These are phyloP conservation scores for Halocynthia roretzi DNA, from an alignment of 23 tunicate species.

Conservation along the genomic window DNA sequence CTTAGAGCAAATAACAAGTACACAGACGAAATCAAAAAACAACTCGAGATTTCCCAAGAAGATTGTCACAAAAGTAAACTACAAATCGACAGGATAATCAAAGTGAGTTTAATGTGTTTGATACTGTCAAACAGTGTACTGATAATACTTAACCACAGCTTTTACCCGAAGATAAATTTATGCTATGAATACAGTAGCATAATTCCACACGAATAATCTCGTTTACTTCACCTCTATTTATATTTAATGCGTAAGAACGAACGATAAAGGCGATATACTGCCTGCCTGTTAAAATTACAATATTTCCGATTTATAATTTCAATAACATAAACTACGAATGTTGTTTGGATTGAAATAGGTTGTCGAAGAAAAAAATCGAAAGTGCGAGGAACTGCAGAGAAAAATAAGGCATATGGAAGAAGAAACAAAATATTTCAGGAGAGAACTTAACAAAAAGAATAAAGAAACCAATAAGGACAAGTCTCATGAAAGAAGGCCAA, in stretches of 20 bases:
- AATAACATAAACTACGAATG: too few relatives aligned
- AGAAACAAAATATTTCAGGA: conserved; percentile 24
- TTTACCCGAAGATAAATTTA: too few relatives aligned
- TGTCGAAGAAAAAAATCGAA: conserved; percentile 43
- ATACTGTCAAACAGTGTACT: too few relatives aligned
- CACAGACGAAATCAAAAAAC: conserved; percentile 30
- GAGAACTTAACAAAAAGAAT: conserved; percentile 28
- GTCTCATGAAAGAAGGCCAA: too few relatives aligned
- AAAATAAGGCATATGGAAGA: conserved; percentile 43
- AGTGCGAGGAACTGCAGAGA: conserved; percentile 35
- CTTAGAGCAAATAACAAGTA: conserved; percentile 12
- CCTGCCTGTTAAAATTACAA: too few relatives aligned
- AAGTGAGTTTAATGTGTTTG: background rate
- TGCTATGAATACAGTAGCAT: too few relatives aligned
- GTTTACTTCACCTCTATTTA: too few relatives aligned
- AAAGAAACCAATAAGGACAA: background rate
- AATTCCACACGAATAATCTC: too few relatives aligned
- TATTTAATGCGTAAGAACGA: too few relatives aligned
- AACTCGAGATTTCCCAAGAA: conserved; percentile 18
- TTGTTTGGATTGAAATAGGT: background rate
- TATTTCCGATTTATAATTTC: too few relatives aligned
- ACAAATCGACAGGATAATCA: background rate
- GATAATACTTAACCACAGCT: too few relatives aligned
- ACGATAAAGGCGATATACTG: too few relatives aligned
- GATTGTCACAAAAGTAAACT: background rate